phyloP scores from a whole-genome alignment of 1,140 invertebrate genomes.

The Physella acuta region DNA sequence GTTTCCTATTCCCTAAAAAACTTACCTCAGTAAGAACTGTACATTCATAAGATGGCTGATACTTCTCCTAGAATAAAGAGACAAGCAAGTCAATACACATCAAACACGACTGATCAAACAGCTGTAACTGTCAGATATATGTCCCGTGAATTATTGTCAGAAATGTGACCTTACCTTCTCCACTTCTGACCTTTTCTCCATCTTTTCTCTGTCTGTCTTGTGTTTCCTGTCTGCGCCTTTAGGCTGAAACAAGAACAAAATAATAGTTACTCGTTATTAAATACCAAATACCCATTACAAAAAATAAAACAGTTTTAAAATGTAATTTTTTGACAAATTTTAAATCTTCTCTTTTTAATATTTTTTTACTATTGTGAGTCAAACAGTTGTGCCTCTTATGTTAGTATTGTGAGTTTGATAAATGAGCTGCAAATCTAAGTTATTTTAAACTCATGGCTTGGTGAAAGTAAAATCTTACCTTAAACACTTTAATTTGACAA shows the following conservation, averaged over 20 bases:
- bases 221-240: slow-evolving; percentile 97
- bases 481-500: slow-evolving; percentile 90
- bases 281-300: no score
- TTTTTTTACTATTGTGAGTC: no score
- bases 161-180: slow-evolving; percentile 67
- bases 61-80: slow-evolving; percentile 81
- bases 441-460: no score
- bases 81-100: background rate
- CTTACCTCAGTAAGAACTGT: slow-evolving; percentile 82
- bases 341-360: no score
- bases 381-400: no score
- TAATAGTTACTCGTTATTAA: no score
- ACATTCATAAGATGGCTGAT: slow-evolving; percentile 92
- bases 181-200: slow-evolving; percentile 78
- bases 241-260: slow-evolving; percentile 75
- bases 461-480: slow-evolving; percentile 62
- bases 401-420: no score
- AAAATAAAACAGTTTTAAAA: no score
- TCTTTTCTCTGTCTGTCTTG: slow-evolving; percentile 95
- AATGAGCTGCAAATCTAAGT: no score
- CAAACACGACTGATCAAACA: background rate
- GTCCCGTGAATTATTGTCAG: no score
- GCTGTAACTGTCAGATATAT: background rate
- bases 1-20: no score
- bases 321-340: no score